A percentile compares a stretch with the other conserved stretches of the same genome.
These are phyloP conservation scores for Silurus lanzhouensis DNA, from an alignment of 2,797 vertebrate genomes.

Conservation along the genomic window DNA sequence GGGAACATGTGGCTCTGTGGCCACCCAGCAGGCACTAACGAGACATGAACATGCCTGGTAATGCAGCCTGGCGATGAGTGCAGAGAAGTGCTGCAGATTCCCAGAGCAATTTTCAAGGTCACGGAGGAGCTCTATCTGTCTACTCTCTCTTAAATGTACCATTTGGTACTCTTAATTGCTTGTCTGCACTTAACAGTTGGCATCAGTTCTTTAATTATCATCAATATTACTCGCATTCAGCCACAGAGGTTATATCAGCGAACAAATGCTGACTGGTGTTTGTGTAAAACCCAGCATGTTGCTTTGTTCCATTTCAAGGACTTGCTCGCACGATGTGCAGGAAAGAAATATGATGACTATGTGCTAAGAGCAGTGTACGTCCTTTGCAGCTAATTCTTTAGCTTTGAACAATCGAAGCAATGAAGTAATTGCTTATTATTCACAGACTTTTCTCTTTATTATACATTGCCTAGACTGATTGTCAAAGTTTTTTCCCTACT, in stretches of 20 bases:
- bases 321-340: not conserved
- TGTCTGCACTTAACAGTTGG: constrained; percentile 44
- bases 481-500: not conserved
- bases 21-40: constrained; percentile 40
- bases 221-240: constrained; percentile 27
- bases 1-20: constrained; percentile 35
- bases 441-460: not conserved
- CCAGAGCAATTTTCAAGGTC: constrained; percentile 52
- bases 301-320: constrained; percentile 34
- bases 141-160: not conserved
- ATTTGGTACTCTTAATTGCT: constrained; percentile 42
- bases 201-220: constrained; percentile 39
- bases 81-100: constrained; percentile 25
- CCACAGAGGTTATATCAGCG: constrained; percentile 7
- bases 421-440: not conserved
- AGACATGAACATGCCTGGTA: constrained; percentile 38
- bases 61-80: constrained; percentile 20
- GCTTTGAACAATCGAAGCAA: constrained; percentile 4
- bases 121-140: constrained; percentile 32
- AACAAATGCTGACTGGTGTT: constrained; percentile 6
- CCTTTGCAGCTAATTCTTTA: constrained; percentile 32
- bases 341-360: not conserved
- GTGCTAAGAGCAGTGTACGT: constrained; percentile 22
- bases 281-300: not conserved
- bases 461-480: not conserved